These are phyloP conservation scores for Bibio marci DNA, from an alignment of 2,888 invertebrate species.

Conservation along the genomic window DNA sequence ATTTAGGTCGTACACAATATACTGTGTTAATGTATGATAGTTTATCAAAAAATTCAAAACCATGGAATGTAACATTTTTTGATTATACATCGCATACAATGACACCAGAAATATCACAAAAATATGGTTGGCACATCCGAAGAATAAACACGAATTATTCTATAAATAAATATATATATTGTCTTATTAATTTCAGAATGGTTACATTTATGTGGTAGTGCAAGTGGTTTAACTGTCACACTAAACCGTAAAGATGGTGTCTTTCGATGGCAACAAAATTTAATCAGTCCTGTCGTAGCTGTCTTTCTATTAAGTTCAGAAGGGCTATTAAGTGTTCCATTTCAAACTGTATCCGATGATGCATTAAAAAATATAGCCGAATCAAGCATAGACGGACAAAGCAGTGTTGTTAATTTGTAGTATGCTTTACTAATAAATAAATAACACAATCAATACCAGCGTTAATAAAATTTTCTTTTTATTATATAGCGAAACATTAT, in stretches of 20 bases:
- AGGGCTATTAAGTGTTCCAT: conserved; percentile 68
- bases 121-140: conserved; percentile 44
- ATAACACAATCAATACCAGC: too few species aligned
- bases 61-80: conserved; percentile 94
- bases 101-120: conserved; percentile 56
- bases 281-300: conserved; percentile 80
- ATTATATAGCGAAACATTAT: conserved; percentile 65
- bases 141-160: neutral
- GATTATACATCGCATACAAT: conserved; percentile 81
- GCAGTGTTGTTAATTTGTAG: conserved; percentile 44
- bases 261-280: conserved; percentile 72
- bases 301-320: conserved; percentile 63
- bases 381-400: conserved; percentile 40
- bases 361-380: conserved; percentile 56
- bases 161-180: neutral
- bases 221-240: conserved; percentile 71
- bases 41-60: conserved; percentile 42
- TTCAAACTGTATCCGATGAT: conserved; percentile 76
- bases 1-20: conserved; percentile 61
- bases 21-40: conserved; percentile 88
- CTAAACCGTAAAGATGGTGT: conserved; percentile 64
- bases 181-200: conserved; percentile 39
- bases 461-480: too few species aligned
- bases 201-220: conserved; percentile 79
- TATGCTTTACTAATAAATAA: conserved; percentile 22